phyloP scores from a whole-genome alignment of 2,113 vertebrate genomes.

The Brachypteracias leptosomus region DNA sequence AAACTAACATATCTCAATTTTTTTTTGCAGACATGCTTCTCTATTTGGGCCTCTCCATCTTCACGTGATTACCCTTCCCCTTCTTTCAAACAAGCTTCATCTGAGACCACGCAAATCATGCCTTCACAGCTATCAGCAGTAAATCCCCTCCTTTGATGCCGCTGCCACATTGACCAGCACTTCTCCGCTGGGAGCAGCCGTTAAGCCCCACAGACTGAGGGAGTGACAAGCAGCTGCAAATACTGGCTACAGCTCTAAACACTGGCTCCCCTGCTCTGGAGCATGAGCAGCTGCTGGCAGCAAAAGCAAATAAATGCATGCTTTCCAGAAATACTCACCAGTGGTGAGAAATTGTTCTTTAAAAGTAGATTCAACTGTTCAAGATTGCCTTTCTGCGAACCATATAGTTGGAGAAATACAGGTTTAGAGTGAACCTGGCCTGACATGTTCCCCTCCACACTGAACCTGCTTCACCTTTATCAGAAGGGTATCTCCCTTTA shows the following conservation, averaged over 20 bases:
- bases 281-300: background rate
- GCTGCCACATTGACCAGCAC: background rate
- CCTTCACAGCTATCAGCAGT: background rate
- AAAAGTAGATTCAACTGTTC: background rate
- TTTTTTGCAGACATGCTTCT: background rate
- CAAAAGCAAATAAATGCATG: background rate
- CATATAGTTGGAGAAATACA: background rate
- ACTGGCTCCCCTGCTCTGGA: background rate
- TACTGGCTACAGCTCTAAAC: background rate
- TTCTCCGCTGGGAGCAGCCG: background rate
- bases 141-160: background rate
- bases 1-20: fast-evolving
- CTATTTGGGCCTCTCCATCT: background rate
- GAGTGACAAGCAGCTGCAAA: background rate
- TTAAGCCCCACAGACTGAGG: background rate
- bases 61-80: background rate
- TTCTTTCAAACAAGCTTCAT: background rate
- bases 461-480: background rate
- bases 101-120: background rate
- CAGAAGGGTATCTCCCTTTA: background rate
- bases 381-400: background rate
- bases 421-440: background rate
- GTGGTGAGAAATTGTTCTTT: background rate
- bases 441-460: background rate
- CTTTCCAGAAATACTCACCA: background rate